Base-by-base conservation (phyloP, 37 sponge, comb jelly and placozoan species). In the Tethya wilhelma region DNA sequence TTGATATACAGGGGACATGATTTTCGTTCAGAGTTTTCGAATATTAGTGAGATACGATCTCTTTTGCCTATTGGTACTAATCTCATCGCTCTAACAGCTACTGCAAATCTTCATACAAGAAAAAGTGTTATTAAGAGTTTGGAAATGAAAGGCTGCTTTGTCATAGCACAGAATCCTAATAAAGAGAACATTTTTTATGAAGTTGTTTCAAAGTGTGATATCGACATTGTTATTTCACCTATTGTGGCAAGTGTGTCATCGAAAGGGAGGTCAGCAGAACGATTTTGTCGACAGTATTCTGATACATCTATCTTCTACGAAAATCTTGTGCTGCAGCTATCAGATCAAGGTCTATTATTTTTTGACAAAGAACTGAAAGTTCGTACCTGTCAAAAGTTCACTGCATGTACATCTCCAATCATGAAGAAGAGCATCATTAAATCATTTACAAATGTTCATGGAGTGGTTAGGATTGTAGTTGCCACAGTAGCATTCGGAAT, bases 401-500 rank as follows among this genome's bases (percentile, higher is more conserved):
- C 40, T 69, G 70, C 77, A 37, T 75, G 77, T 33, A 56, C 79
- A 20, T 30, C 59, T 42, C 38, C 19, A 25, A 62, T 59, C 62
- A 43, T 45, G 4, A 79, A 86, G 44, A 33, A 72, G 33, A 26
- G 36, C 34, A 80, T 86, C 20, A 28, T 86, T 19, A 28, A 20
- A 25, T 73, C 73, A 23, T 86, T 86, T 34, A 74, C 74, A 31
- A 14, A 79, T 5, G 67, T 42, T 17, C 22, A 71, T 38, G 67
- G 67, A 73, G 25, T 31, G 17, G 38, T 86, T 9, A 31, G 81
- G 29, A 26, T 72, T 28, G 74, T 86, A 22, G 49, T 86, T 45
- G 80, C 81, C 20, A 86, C 87, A 38, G 75, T 79, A 5, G 87
- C 87, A 39, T 86, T 86, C 72, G 81, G 74, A 36, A 86, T 79